These are phyloP conservation scores for Drosophila burlai DNA, from an alignment of 1,140 invertebrate species.

Conservation along the genomic window DNA sequence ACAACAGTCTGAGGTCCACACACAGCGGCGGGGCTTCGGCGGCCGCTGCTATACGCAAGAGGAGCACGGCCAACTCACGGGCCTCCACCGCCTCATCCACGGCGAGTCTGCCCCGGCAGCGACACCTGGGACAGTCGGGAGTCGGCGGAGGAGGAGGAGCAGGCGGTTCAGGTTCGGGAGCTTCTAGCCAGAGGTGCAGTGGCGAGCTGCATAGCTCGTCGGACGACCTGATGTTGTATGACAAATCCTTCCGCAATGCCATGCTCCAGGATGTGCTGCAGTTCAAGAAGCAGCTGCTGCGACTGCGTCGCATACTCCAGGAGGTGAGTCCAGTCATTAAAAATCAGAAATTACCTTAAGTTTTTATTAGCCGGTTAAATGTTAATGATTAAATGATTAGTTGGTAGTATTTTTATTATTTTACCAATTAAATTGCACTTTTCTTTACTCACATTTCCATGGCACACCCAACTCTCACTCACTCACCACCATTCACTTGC, in stretches of 20 bases:
- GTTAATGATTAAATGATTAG: background rate
- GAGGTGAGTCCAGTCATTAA: conserved; percentile 85
- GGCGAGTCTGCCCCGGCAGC: conserved; percentile 71
- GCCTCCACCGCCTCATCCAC: conserved; percentile 76
- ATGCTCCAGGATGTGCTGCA: conserved; percentile 89
- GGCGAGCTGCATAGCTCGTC: conserved; percentile 82
- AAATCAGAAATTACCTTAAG: no score
- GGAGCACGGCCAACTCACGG: conserved; percentile 68
- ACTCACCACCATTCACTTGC: conserved; percentile 36
- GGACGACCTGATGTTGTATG: conserved; percentile 85
- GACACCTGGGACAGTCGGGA: conserved; percentile 39
- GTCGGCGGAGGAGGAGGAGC: conserved; percentile 3
- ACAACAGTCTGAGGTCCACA: conserved; percentile 70
- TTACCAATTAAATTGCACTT: conserved; percentile 8
- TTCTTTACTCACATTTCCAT: conserved; percentile 39
- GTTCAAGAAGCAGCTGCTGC: conserved; percentile 89
- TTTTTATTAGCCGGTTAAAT: no score
- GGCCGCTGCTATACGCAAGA: conserved; percentile 49
- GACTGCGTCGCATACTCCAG: conserved; percentile 88
- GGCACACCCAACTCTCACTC: conserved; percentile 30
- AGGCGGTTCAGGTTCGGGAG: conserved; percentile 15
- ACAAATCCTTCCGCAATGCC: conserved; percentile 85
- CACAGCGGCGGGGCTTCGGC: conserved; percentile 63
- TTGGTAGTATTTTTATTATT: conserved; percentile 24
- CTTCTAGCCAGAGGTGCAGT: conserved; percentile 34